Base-by-base conservation (phyloP, 2,113 vertebrate genomes). In the Oostethus manadensis region DNA sequence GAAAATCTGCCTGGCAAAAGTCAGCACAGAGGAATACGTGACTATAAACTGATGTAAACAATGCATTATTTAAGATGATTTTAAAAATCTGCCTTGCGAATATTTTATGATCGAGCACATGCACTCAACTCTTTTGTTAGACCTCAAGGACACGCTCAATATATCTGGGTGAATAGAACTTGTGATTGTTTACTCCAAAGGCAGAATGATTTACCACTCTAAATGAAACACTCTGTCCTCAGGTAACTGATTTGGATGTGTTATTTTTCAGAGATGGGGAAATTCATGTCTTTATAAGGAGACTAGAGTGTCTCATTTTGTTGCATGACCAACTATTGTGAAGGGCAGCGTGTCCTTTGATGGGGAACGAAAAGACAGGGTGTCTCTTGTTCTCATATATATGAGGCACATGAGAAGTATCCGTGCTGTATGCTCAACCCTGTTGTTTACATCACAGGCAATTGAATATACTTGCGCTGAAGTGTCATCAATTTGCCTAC, bases 41-140 rank as follows among this genome's bases (percentile, higher is more conserved):
- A 54, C 29, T 54, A 18, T n/a, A 54, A 54, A 33, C 11, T 35
- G 17, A 54, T 51, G 50, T 17, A 29, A 51, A 29, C 26, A 51
- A 51, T 54, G 51, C 26, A 54, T 54, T 54, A 54, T 54, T 54
- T 35, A 54, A 54, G 17, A n/a, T 54, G 16, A 51, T 51, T 51
- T 33, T 4, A 51, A 51, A 50, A 51, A 51, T 33, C 15, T 20
- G 50, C 50, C 50, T 51, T 20, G 50, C 50, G 33, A 51, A 51
- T 51, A 51, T 51, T 51, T 51, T 51, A 51, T 51, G 23, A 51
- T 33, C 15, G 29, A 51, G 17, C 20, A 50, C 23, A 50, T 50
- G 48, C 51, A 38, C 17, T 54, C 17, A 54, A 35, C 17, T 1
- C 29, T 54, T 54, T 33, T 35, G 51, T 54, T 18, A 35, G 29